Conservation (phyloP, 2,888 invertebrate species). For the Amiota minor region DNA sequence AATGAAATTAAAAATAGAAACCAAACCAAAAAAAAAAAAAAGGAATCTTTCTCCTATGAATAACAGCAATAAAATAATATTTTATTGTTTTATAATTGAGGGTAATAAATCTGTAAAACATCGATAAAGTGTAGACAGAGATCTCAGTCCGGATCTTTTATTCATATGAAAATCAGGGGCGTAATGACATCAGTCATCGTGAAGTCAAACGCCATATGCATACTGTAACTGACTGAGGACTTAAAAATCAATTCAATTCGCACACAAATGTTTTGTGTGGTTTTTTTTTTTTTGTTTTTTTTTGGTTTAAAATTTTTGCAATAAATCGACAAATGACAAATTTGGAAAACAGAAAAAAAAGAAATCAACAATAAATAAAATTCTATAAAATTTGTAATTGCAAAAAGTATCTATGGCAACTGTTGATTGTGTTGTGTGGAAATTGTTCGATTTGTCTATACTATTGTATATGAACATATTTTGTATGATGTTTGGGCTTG, state of each 20-base stretch:
- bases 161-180: conserved; percentile 17
- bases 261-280: background rate
- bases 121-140: background rate
- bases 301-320: background rate
- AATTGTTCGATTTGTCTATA: too few species aligned
- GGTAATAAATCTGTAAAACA: conserved; percentile 50
- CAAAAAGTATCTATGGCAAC: too few species aligned
- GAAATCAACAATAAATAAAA: background rate
- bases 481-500: too few species aligned
- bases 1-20: too few species aligned
- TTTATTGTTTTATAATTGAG: conserved; percentile 64
- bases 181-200: conserved; percentile 26
- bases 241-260: too few species aligned
- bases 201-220: too few species aligned
- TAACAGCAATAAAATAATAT: conserved; percentile 48
- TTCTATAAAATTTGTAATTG: background rate
- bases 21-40: too few species aligned
- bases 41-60: too few species aligned
- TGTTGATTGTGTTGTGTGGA: too few species aligned
- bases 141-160: background rate
- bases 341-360: background rate
- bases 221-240: too few species aligned
- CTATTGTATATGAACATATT: too few species aligned
- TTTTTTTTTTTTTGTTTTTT: too few species aligned
- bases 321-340: conserved; percentile 1